These are phyloP conservation scores for Halocynthia roretzi DNA, from an alignment of 23 tunicate genomes.

Conservation along the genomic window DNA sequence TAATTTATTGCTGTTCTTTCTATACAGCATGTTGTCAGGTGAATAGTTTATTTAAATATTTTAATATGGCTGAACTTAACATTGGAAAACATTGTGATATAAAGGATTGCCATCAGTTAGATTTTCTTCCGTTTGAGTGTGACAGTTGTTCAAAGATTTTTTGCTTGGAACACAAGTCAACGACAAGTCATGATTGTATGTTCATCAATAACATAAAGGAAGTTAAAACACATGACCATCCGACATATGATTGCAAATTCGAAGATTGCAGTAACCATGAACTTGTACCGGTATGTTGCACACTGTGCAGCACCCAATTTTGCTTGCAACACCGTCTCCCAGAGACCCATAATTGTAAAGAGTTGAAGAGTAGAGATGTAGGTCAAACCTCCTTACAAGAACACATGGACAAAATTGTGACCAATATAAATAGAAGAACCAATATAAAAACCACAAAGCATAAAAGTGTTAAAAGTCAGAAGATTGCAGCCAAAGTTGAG, in stretches of 20 bases:
- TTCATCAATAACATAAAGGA: neutral
- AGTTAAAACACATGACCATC: neutral
- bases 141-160: conserved; percentile 38
- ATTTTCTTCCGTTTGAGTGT: conserved; percentile 71
- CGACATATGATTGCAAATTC: conserved; percentile 36
- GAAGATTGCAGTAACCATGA: conserved; percentile 30
- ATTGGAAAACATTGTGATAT: conserved; percentile 56
- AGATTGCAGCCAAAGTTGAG: conserved; percentile 69
- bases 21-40: no score
- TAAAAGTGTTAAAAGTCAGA: conserved; percentile 26
- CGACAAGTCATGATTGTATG: conserved; percentile 25
- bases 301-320: conserved; percentile 37
- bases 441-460: conserved; percentile 13
- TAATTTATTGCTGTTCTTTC: no score
- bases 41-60: neutral
- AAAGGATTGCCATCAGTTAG: conserved; percentile 41
- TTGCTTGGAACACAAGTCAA: conserved; percentile 43
- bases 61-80: conserved; percentile 44
- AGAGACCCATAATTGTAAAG: conserved; percentile 52
- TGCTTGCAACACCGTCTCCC: conserved; percentile 59
- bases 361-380: neutral
- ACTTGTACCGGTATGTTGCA: conserved; percentile 45
- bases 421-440: neutral
- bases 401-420: neutral
- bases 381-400: neutral